Percentiles rank a stretch among this genome's conserved stretches.
These are phyloP conservation scores for Hartigia nigra DNA, from an alignment of 2,888 invertebrate species.

Conservation along the genomic window DNA sequence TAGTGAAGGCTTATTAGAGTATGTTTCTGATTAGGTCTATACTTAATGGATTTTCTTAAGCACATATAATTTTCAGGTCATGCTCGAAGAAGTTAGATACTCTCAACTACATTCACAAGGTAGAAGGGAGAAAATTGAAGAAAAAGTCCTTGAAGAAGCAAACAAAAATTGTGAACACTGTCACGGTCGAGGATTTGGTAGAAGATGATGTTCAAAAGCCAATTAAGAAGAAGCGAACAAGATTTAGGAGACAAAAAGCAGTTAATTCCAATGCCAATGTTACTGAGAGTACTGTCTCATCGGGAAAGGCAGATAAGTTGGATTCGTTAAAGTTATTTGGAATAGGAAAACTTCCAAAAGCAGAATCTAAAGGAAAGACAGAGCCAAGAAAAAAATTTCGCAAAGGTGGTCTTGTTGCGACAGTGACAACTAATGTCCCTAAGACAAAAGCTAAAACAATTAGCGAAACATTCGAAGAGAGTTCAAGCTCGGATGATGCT, in stretches of 20 bases:
- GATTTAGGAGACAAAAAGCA: constrained; percentile 48
- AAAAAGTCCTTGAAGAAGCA: constrained; percentile 42
- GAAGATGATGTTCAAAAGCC: constrained; percentile 46
- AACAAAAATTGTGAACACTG: constrained; percentile 32
- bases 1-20: constrained; percentile 72
- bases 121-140: constrained; percentile 40
- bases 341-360: constrained; percentile 43
- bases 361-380: constrained; percentile 47
- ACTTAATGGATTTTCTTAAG: neutral
- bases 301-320: constrained; percentile 39
- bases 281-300: constrained; percentile 26
- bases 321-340: constrained; percentile 52
- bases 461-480: constrained; percentile 42
- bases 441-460: constrained; percentile 37
- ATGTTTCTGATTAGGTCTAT: constrained; percentile 32
- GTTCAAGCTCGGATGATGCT: constrained; percentile 50
- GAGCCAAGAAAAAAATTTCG: constrained; percentile 67
- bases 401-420: constrained; percentile 72
- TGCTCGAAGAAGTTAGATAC: constrained; percentile 74
- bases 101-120: constrained; percentile 39
- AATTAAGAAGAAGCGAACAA: constrained; percentile 51
- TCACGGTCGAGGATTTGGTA: constrained; percentile 37
- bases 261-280: constrained; percentile 36
- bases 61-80: constrained; percentile 66
- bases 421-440: constrained; percentile 60